Base-by-base conservation (phyloP, 2,888 invertebrate genomes). In the Troglohyphantes excavatus region DNA sequence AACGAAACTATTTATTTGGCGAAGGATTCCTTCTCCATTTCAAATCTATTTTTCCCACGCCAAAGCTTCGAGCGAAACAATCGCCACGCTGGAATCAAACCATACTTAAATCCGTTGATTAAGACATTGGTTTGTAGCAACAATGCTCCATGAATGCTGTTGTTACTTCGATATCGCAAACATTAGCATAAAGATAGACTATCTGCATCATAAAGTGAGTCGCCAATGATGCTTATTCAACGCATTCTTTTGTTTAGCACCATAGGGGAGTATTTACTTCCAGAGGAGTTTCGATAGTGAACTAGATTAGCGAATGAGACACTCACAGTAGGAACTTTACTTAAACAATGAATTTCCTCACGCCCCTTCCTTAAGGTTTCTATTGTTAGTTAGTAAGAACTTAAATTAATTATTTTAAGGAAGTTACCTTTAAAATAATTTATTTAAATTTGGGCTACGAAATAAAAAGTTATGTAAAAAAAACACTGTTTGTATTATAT, bases 91-190 rank as follows among this genome's bases (percentile, higher is more conserved):
- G n/a, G 33, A 68, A 13, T 33, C 68, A 33, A 29, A n/a, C 33
- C 68, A 33, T 68, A 68, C 33, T 65, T 65, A 68, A 68, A 68
- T 68, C 68, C 27, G 26, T 68, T 33, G 68, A 68, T 68, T 68
- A 33, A 29, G 68, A 3, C 53, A 5, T n/a, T 19, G n/a, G n/a
- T n/a, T 27, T 33, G 29, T 68, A 13, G 33, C 9, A 33, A 33
- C 21, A 19, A n/a, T 17, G 33, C 68, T 26, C 17, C 7, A 13
- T 21, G 7, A n/a, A n/a, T 23, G 13, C 3, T 33, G 3, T n/a
- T 13, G 7, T 19, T n/a, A 33, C 68, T 68, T 65, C 23, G 13
- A 5, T n/a, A n/a, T 33, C n/a, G 3, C n/a, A n/a, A 33, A n/a
- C 33, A 68, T 68, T 68, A 33, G 68, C 68, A 68, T 68, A 19